Evolutionary conservation across 1,140 invertebrate species (phyloP), one percentile per base, ranked within the genome.

Genomic region (Drosophila chauvacae): DNA sequence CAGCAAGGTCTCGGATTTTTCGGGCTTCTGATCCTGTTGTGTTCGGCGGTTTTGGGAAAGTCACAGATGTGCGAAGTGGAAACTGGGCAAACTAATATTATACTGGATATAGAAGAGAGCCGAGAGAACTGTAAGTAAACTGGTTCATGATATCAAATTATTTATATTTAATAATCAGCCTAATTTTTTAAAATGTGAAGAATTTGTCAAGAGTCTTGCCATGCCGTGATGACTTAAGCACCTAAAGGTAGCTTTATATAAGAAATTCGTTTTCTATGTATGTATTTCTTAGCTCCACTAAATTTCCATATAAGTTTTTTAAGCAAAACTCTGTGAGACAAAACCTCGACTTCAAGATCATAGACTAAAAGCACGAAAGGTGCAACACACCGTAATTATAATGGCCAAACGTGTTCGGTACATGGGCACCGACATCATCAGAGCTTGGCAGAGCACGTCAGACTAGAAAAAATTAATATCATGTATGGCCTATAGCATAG

Each of bases 81-180:
- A 93, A 96, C 95, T 35, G 96, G 96, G 13, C 96, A 97, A 81
- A 96, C 96, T 1, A 97, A 97, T 85, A 97, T 97, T 50, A 97
- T 98, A 75, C 93, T 98, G 56, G 97, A 98, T 88, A 97, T 98
- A 65, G 96, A 97, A 92, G 97, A 98, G 92, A 97, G 97, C 87
- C 94, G 95, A 93, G 97, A 96, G 76, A 94, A 95, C 80, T 96
- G 97, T 98, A 94, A 97, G 96, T 96, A 28, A 50, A 16, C 2
- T 14, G 2, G 0, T 18, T 10, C 30, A 33, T 10, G 30, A 30
- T 30, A 30, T 30, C 1, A 48, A 26, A 26, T 28, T 16, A 1
- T 26, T 26, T 9, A 9, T 16, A 45, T 35, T 14, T 5, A 23
- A 55, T 2, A 55, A 14, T 10, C 18, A 11, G 5, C 0, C 13